phyloP scores from a whole-genome alignment of 2,113 vertebrate species.

The Crotalus viridis region DNA sequence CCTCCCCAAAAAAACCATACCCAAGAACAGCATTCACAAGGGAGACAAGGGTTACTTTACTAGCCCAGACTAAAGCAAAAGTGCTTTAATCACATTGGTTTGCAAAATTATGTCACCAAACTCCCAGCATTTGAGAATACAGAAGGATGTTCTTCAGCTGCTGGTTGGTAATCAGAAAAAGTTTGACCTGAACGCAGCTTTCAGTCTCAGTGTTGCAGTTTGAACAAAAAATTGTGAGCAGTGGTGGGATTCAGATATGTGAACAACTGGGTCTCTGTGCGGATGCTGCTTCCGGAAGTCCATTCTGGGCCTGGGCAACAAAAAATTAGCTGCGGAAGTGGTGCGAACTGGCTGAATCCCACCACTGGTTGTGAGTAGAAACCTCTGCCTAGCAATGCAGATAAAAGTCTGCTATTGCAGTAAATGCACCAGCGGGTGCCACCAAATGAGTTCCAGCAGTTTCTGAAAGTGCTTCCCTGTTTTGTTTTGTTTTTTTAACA shows the following conservation, averaged over 20 bases:
- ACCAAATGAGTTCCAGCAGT: slow-evolving; percentile 59
- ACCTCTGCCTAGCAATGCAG: slow-evolving; percentile 39
- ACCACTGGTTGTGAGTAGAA: slow-evolving; percentile 19
- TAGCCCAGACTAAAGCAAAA: slow-evolving; percentile 57
- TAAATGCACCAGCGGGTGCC: slow-evolving; percentile 41
- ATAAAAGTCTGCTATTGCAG: slow-evolving; percentile 54
- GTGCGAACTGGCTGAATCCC: too few species aligned
- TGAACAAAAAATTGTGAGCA: slow-evolving; percentile 25
- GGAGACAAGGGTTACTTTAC: slow-evolving; percentile 55
- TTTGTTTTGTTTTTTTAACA: slow-evolving; percentile 39
- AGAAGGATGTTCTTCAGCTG: slow-evolving; percentile 56
- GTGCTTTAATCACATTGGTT: slow-evolving; percentile 53
- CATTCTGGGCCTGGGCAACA: too few species aligned
- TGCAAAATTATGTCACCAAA: slow-evolving; percentile 56
- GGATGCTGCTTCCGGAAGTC: too few species aligned
- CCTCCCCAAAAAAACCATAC: too few species aligned
- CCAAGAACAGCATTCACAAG: slow-evolving; percentile 44
- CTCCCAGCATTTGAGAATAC: slow-evolving; percentile 51
- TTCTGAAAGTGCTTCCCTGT: slow-evolving; percentile 43
- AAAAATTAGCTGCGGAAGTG: too few species aligned
- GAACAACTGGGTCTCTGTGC: too few species aligned
- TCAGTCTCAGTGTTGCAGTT: slow-evolving; percentile 54
- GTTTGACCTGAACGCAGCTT: slow-evolving; percentile 60
- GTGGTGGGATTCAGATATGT: too few species aligned
- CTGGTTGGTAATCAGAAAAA: slow-evolving; percentile 62